phyloP scores from a whole-genome alignment of 1,140 invertebrate genomes.

The Bombyx mandarina region DNA sequence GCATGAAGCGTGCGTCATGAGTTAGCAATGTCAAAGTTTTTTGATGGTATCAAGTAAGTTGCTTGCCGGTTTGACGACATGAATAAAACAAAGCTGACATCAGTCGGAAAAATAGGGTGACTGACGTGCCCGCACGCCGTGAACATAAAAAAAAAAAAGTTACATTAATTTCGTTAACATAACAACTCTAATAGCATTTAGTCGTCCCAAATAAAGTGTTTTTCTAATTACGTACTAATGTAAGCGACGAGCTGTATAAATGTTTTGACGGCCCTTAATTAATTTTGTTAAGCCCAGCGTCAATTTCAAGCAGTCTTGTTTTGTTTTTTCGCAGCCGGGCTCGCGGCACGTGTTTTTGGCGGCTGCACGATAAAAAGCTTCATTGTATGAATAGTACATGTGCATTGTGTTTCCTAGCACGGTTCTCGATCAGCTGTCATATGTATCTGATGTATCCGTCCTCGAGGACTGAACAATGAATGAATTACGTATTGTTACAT shows the following conservation, averaged over 20 bases:
- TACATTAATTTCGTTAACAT: conserved; percentile 11
- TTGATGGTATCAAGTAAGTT: neutral
- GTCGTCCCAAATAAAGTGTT: conserved; percentile 20
- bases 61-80: conserved; percentile 7
- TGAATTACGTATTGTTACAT: too few relatives aligned
- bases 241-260: conserved; percentile 24
- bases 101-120: conserved; percentile 17
- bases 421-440: conserved; percentile 40
- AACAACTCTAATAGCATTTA: conserved; percentile 27
- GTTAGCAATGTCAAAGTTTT: too few relatives aligned
- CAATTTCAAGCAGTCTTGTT: conserved; percentile 2
- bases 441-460: conserved; percentile 18
- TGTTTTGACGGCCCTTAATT: conserved; percentile 16
- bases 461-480: too few relatives aligned
- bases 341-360: conserved; percentile 21
- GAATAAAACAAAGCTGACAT: too few relatives aligned
- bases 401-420: conserved; percentile 35
- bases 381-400: conserved; percentile 11
- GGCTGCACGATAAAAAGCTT: conserved; percentile 41
- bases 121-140: conserved; percentile 20
- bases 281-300: conserved; percentile 12
- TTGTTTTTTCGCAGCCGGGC: conserved; percentile 7
- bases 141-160: conserved; percentile 22
- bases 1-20: too few relatives aligned
- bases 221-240: conserved; percentile 28